A percentile compares a stretch with the other conserved stretches of the same genome.
Evolutionary conservation across 2,797 vertebrate genomes (phyloP).

Genomic region (Sebastes miniatus): DNA sequence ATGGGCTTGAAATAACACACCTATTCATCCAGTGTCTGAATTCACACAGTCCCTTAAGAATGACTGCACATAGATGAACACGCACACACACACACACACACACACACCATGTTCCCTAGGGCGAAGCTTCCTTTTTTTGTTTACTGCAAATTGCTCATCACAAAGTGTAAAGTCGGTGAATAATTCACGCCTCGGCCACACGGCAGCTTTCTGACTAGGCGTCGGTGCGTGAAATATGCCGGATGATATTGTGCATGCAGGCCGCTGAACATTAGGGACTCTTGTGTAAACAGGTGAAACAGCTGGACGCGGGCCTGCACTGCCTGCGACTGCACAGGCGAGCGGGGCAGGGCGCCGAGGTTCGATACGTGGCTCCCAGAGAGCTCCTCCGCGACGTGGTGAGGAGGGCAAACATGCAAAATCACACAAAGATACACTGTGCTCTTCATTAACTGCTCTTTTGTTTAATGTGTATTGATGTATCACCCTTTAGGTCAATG

Average conservation of each 20-base stretch:
- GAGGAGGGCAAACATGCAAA: conserved; percentile 47
- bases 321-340: conserved; percentile 82
- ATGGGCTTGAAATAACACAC: conserved; percentile 17
- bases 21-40: conserved; percentile 20
- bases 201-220: conserved; percentile 51
- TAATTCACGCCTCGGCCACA: conserved; percentile 53
- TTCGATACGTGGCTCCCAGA: conserved; percentile 64
- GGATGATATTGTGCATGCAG: conserved; percentile 23
- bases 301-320: conserved; percentile 85
- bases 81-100: neutral
- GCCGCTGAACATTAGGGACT: conserved; percentile 44
- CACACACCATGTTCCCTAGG: neutral
- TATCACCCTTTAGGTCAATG: conserved; percentile 80
- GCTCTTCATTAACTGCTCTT: conserved; percentile 6
- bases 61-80: conserved; percentile 14
- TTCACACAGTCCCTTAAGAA: conserved; percentile 5
- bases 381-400: conserved; percentile 86
- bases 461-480: conserved; percentile 13
- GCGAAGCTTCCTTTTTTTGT: conserved; percentile 16
- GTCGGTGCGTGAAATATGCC: conserved; percentile 40
- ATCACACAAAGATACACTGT: neutral
- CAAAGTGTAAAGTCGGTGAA: conserved; percentile 54
- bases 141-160: conserved; percentile 34
- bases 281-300: conserved; percentile 84
- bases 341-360: conserved; percentile 76